Evolutionary conservation across 2,888 invertebrate genomes (phyloP).

Genomic region (Ochropleura plecta): DNA sequence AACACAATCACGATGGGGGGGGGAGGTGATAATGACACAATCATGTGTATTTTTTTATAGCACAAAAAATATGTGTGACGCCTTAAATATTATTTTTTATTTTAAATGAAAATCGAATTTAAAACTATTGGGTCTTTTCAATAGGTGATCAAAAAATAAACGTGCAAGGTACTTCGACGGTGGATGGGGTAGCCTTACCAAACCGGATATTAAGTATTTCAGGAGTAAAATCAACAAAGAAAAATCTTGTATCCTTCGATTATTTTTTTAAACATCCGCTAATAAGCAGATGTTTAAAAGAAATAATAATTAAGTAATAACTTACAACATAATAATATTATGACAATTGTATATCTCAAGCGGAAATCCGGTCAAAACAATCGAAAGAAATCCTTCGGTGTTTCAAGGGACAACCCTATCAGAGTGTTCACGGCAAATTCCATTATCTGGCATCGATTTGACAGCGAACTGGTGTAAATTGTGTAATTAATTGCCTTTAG

Average conservation of each 20-base stretch:
- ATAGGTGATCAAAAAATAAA: no score
- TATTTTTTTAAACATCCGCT: not conserved
- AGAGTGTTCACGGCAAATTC: conserved; percentile 66
- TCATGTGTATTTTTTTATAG: no score
- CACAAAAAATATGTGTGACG: no score
- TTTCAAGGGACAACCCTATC: conserved; percentile 56
- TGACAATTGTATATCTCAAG: not conserved
- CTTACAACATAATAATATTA: not conserved
- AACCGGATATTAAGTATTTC: not conserved
- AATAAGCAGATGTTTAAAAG: no score
- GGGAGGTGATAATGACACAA: no score
- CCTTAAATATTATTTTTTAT: no score
- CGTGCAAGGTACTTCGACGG: no score
- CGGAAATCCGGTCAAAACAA: conserved; percentile 33
- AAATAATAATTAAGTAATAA: no score
- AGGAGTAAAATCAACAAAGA: not conserved
- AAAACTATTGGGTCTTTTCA: no score
- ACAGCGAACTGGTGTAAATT: conserved; percentile 73
- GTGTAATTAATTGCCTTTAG: conserved; percentile 75
- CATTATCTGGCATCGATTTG: conserved; percentile 66
- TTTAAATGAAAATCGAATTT: no score
- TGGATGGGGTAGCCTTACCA: no score
- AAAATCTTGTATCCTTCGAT: not conserved
- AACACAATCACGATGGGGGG: no score
- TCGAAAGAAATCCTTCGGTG: conserved; percentile 19